phyloP scores from a whole-genome alignment of 2,888 invertebrate genomes.

The Tortrix viridana region DNA sequence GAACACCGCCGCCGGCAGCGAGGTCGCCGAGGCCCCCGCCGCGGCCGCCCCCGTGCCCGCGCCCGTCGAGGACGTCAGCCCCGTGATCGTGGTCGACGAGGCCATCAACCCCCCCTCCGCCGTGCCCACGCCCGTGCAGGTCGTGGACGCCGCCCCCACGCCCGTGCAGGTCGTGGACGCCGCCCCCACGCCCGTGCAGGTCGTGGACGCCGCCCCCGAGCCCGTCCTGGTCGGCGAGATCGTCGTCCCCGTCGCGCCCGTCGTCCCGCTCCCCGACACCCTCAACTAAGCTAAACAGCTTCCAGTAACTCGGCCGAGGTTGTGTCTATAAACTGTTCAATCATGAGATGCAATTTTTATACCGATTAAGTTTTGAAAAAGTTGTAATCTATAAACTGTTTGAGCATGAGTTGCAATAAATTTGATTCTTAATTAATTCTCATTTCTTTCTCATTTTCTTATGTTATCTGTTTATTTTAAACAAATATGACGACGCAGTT shows the following conservation, averaged over 20 bases:
- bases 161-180: slow-evolving; percentile 15
- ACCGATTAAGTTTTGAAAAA: slow-evolving; percentile 13
- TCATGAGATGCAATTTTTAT: slow-evolving; percentile 24
- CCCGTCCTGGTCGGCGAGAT: slow-evolving; percentile 40
- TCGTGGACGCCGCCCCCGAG: slow-evolving; percentile 48
- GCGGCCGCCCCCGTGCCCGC: slow-evolving; percentile 26
- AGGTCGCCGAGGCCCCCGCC: slow-evolving; percentile 37
- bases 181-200: slow-evolving; percentile 43
- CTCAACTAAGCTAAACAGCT: slow-evolving; percentile 52
- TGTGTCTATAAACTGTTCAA: slow-evolving; percentile 33
- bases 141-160: slow-evolving; percentile 20
- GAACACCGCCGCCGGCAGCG: slow-evolving; percentile 12
- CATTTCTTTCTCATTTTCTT: no score
- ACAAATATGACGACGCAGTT: no score
- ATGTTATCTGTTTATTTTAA: no score
- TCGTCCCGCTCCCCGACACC: slow-evolving; percentile 49
- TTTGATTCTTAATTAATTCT: slow-evolving; percentile 9
- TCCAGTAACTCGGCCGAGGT: slow-evolving; percentile 1
- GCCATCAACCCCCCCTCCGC: slow-evolving; percentile 41
- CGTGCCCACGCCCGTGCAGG: slow-evolving; percentile 44
- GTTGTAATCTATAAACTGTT: slow-evolving; percentile 33
- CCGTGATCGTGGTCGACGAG: slow-evolving; percentile 19
- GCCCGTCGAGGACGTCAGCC: neutral
- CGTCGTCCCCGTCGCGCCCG: slow-evolving; percentile 41
- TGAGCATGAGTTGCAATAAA: slow-evolving; percentile 39